These are phyloP conservation scores for Lipophrys pholis DNA, from an alignment of 2,113 vertebrate species.

Conservation along the genomic window DNA sequence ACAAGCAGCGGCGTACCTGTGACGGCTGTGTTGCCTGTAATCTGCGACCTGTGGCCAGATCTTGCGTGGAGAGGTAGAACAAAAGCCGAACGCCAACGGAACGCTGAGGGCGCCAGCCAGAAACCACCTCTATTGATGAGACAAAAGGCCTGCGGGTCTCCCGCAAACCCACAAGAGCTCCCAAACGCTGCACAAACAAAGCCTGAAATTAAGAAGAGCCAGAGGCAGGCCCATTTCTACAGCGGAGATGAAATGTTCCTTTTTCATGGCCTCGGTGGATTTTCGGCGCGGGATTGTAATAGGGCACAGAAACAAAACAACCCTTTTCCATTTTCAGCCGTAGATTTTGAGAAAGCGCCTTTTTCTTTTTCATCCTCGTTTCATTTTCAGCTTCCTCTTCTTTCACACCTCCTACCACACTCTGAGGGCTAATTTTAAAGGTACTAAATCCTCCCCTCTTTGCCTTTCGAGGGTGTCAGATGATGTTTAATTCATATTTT, in stretches of 20 bases:
- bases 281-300: constrained; percentile 57
- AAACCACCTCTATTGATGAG: constrained; percentile 74
- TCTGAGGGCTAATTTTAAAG: constrained; percentile 55
- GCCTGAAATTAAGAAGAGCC: constrained; percentile 82
- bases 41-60: constrained; percentile 77
- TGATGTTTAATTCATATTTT: constrained; percentile 74
- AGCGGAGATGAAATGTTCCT: constrained; percentile 76
- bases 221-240: constrained; percentile 73
- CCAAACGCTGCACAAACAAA: constrained; percentile 80
- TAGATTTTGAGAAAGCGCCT: constrained; percentile 51
- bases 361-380: constrained; percentile 1
- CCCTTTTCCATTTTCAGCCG: constrained; percentile 50
- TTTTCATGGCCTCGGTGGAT: constrained; percentile 70
- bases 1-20: constrained; percentile 62
- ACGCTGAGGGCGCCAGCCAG: constrained; percentile 72
- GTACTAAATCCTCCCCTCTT: constrained; percentile 52
- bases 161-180: constrained; percentile 75
- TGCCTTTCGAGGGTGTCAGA: constrained; percentile 45
- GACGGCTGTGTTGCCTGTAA: constrained; percentile 66
- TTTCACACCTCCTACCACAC: constrained; percentile 58
- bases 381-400: constrained; percentile 21
- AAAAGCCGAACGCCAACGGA: constrained; percentile 64
- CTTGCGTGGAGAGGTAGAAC: constrained; percentile 67
- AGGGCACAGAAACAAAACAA: constrained; percentile 38
- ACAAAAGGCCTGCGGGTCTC: constrained; percentile 81